A percentile compares a stretch with the other conserved stretches of the same genome.
Evolutionary conservation across 2,888 invertebrate species (phyloP).

Genomic region (Conus canariensis): DNA sequence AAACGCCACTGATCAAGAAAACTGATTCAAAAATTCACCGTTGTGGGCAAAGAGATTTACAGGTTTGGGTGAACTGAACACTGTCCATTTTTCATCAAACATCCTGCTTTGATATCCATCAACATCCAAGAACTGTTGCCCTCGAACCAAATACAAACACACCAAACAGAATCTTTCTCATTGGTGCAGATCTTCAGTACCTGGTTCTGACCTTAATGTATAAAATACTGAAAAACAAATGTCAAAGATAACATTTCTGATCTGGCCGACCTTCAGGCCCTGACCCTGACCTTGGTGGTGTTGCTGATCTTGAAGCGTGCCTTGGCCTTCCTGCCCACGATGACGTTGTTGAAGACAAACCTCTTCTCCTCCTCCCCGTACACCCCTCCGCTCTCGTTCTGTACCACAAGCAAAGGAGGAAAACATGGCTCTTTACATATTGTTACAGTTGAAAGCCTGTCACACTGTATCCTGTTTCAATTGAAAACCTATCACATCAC

Average conservation of each 20-base stretch:
- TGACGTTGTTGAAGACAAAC: conserved; percentile 78
- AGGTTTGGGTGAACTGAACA: not conserved
- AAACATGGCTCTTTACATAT: no score
- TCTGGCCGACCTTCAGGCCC: not conserved
- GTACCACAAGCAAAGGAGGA: not conserved
- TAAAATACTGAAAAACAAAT: no score
- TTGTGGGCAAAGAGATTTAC: not conserved
- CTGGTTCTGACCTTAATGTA: no score
- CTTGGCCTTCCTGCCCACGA: conserved; percentile 76
- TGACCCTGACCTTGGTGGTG: conserved; percentile 70
- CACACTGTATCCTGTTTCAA: not conserved
- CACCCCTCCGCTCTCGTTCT: conserved; percentile 73
- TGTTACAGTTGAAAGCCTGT: not conserved
- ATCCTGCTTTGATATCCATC: no score
- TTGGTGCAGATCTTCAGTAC: no score
- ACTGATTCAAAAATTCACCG: no score
- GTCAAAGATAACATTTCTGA: no score
- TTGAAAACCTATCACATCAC: no score
- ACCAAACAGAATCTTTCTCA: no score
- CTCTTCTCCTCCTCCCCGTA: conserved; percentile 78
- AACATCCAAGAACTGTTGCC: no score
- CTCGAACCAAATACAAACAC: no score
- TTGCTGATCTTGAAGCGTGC: conserved; percentile 78
- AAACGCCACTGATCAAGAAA: not conserved
- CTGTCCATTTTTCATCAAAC: no score